Evolutionary conservation across 2,888 invertebrate species (phyloP), one percentile per base, ranked within the genome.

Genomic region (Ellobium chinense): DNA sequence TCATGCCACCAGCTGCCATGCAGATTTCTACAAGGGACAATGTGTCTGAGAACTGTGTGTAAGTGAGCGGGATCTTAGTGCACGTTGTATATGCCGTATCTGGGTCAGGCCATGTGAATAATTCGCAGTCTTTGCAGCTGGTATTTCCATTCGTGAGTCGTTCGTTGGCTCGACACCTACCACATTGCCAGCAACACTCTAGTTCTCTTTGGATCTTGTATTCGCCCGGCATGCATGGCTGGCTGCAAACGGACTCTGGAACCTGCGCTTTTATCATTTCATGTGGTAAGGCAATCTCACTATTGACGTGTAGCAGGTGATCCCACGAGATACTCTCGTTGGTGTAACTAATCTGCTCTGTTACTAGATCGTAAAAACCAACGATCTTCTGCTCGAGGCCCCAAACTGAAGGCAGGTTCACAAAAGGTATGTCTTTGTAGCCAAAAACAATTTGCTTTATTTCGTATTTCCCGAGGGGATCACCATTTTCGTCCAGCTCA

Each of bases 141-240:
- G 37, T 58, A n/a, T 60, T 14, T 83, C 81, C 29, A 62, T 39
- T 37, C 7, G 7, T 21, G 24, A 83, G 37, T 12, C 69, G 60
- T 69, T 87, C 86, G 60, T 86, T 83, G 36, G 72, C 79, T 1
- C 78, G 78, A 70, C 88, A 88, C 24, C 69, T 46, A n/a, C 84
- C 58, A 74, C 89, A 89, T 54, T 82, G 74, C 87, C 87, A 88
- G 82, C 88, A 89, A 76, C 88, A 88, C 37, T 76, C 72, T 2
- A 83, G 81, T 68, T 85, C 83, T 12, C 75, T 72, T 24, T 70
- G 81, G 2, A 85, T 80, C 2, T 82, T 74, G 68, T 83, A 82
- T 75, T 85, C 79, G 0, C 87, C 86, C n/a, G 60, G 29, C 21
- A 54, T 37, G 70, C 89, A 89, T 24, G 78, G 74, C 24, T 78